Conservation (phyloP, 2,797 vertebrate species). For the Sternotherus odoratus region DNA sequence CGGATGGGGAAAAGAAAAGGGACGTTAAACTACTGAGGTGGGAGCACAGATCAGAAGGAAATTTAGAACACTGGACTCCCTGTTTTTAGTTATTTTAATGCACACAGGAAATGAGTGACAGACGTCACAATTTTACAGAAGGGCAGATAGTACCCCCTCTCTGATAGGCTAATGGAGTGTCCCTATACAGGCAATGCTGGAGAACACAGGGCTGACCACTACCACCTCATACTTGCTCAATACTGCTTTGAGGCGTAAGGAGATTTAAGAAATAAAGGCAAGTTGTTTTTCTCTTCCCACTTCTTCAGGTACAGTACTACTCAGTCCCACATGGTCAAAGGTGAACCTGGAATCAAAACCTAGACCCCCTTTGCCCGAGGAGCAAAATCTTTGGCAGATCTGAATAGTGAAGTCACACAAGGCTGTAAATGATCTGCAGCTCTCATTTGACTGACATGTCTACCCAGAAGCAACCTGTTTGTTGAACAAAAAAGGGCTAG, state of each 20-base stretch:
- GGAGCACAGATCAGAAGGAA: neutral
- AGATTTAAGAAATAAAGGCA: neutral
- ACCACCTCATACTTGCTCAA: neutral
- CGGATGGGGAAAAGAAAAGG: neutral
- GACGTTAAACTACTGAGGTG: neutral
- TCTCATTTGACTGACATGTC: neutral
- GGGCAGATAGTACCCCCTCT: neutral
- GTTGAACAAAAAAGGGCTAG: neutral
- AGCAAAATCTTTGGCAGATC: neutral
- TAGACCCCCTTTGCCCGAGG: neutral
- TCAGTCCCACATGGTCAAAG: neutral
- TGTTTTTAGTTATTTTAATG: neutral
- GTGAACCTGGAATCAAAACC: neutral
- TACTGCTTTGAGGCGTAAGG: neutral
- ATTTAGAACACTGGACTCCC: neutral
- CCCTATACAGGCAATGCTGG: rapidly evolving
- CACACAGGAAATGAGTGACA: neutral
- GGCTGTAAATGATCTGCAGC: neutral
- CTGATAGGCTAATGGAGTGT: neutral
- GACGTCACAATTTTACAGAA: neutral
- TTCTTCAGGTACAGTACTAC: neutral
- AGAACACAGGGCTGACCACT: neutral
- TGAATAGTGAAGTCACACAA: neutral
- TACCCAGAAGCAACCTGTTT: neutral
- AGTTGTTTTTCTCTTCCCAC: neutral